These are phyloP conservation scores for Cantharis nigra DNA, from an alignment of 2,888 invertebrate species.

Conservation along the genomic window DNA sequence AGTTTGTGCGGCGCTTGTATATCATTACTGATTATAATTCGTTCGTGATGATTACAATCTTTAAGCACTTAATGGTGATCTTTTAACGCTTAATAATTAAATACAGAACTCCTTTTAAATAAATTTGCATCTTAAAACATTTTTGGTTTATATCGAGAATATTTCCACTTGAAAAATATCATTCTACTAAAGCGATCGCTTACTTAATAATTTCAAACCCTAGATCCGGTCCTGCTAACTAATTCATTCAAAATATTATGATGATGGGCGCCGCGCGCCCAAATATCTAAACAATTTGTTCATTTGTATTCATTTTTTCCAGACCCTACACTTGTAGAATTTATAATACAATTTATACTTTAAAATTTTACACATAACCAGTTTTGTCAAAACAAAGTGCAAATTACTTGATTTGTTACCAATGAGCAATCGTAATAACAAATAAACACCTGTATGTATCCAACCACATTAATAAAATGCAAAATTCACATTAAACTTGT, in stretches of 20 bases:
- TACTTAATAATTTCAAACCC: background rate
- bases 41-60: background rate
- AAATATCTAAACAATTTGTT: background rate
- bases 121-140: background rate
- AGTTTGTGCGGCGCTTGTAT: slow-evolving; percentile 13
- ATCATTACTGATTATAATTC: slow-evolving; percentile 9
- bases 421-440: slow-evolving; percentile 1
- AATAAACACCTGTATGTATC: slow-evolving; percentile 4
- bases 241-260: background rate
- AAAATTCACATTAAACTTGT: slow-evolving; percentile 7
- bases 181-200: background rate
- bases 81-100: background rate
- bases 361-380: slow-evolving; percentile 3
- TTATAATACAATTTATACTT: slow-evolving; percentile 12
- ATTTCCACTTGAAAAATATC: background rate
- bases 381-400: slow-evolving; percentile 16
- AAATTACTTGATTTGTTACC: slow-evolving; percentile 16
- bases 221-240: background rate
- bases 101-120: background rate
- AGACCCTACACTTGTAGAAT: slow-evolving; percentile 13
- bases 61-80: background rate
- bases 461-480: slow-evolving; percentile 5
- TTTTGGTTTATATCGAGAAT: background rate
- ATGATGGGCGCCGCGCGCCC: too few relatives aligned
- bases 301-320: slow-evolving; percentile 7